Base-by-base conservation (phyloP, 2,888 invertebrate species). In the Eristalis arbustorum region DNA sequence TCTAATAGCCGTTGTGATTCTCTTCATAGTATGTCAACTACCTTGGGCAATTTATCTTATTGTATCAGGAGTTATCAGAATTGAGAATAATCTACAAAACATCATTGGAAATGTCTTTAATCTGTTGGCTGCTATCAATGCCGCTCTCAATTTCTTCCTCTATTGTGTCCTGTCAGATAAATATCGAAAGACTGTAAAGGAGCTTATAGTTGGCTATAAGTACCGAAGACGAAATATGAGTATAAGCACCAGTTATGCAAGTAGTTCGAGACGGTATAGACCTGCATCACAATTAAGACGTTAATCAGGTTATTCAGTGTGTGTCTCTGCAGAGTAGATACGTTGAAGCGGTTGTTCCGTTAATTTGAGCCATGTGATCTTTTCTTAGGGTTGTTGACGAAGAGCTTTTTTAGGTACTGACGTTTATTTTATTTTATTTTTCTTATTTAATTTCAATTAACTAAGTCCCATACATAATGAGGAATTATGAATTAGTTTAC, bases 151-250 rank as follows among this genome's bases (percentile, higher is more conserved):
- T 93, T 97, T 97, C 92, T 93, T 97, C 89, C 93, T 97, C 82
- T 97, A 96, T 91, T 96, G 96, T 89, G 95, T 95, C 63, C 94
- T 97, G 91, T 96, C 96, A 88, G 95, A 95, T 90, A 95, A 96
- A 90, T 96, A 96, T 92, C 93, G 96, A 62, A 94, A 94, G 89
- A 96, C 95, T 71, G 91, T 92, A 18, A 90, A 92, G 66, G 91
- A 92, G 76, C 90, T 93, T 10, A 90, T 93, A 37, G 91, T 91
- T 6, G 92, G 92, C n/a, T 90, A 91, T 82, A 90, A 90, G 0
- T 91, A 91, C 69, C 64, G 76, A 83, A 89, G 90, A 22, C 89
- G 89, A 28, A 89, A 89, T 61, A 90, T 89, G 59, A 89, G 90
- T 42, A 90, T 90, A 63, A 91, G 90, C 22, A 90, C 91, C 64